Conservation (phyloP, 2,888 invertebrate genomes). For the Eremobia ochroleuca region DNA sequence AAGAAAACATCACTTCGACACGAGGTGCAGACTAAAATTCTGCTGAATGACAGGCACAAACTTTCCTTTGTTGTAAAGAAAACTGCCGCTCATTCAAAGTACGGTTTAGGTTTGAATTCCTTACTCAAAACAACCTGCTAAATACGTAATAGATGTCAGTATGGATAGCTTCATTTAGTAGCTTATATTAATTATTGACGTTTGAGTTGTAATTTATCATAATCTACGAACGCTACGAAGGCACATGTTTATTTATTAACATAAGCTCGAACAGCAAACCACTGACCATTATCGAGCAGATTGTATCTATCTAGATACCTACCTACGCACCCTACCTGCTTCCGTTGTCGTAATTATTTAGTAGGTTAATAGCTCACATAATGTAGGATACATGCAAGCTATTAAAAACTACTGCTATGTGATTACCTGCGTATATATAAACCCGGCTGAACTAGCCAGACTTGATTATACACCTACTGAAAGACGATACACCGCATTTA, state of each 20-base stretch:
- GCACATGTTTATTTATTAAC: background rate
- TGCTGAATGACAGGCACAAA: background rate
- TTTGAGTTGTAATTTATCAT: background rate
- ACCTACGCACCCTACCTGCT: conserved; percentile 22
- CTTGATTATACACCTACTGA: conserved; percentile 45
- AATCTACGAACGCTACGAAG: background rate
- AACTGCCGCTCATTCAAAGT: background rate
- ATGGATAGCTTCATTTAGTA: background rate
- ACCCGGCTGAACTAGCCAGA: conserved; percentile 26
- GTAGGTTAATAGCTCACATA: conserved; percentile 62
- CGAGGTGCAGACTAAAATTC: background rate
- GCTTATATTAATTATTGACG: background rate
- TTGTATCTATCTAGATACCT: conserved; percentile 2
- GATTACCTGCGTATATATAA: conserved; percentile 41
- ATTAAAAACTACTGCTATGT: conserved; percentile 58
- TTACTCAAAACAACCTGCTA: background rate
- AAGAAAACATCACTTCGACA: background rate
- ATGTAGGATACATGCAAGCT: conserved; percentile 48
- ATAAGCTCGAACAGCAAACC: background rate
- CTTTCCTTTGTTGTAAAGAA: background rate
- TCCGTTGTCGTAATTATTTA: conserved; percentile 47
- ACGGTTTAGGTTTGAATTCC: background rate
- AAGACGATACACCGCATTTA: conserved; percentile 44
- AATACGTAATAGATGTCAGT: background rate
- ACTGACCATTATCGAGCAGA: conserved; percentile 7